Evolutionary conservation across 2,113 vertebrate species (phyloP), one percentile per base, ranked within the genome.

Genomic region (Propithecus coquereli): DNA sequence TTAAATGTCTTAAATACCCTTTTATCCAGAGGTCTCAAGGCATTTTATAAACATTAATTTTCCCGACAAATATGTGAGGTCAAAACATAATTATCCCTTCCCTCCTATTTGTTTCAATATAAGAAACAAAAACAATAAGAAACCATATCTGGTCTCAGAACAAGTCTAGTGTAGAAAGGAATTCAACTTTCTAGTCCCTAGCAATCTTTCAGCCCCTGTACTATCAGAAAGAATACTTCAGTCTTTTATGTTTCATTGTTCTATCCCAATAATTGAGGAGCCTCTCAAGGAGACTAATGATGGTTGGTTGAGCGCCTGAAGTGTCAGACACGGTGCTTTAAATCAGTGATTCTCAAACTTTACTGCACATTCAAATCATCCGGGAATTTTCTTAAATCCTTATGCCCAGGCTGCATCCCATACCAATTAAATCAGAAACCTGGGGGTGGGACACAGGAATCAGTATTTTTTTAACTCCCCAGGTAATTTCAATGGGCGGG

Each of bases 31-130:
- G 50, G 30, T 81, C 89, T 76, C 74, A 87, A 91, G 79, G 12
- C 80, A 43, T 82, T 96, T 95, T 91, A 68, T 79, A 94, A 94
- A 92, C 40, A 52, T 94, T 95, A 79, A 83, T 89, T 97, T 94
- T 90, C 45, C 18, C 34, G 95, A 90, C 25, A 94, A 94, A 74
- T 86, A 94, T 61, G 32, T 81, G 43, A 93, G 73, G 11, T 81
- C 71, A 71, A 92, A 90, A 9, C 27, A 54, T 80, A 95, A 81
- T 23, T 86, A 57, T 65, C 40, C 43, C 37, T 90, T 93, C 79
- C 9, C 18, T 54, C 57, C 57, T 70, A 5, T 37, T 87, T 96
- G 52, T 79, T 86, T 94, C 93, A 96, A 93, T 96, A 68, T 54
- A 80, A 71, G 86, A 87, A 79, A 95, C 14, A 92, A 45, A 93